phyloP scores from a whole-genome alignment of 2,113 vertebrate genomes.

The Donacobius atricapilla region DNA sequence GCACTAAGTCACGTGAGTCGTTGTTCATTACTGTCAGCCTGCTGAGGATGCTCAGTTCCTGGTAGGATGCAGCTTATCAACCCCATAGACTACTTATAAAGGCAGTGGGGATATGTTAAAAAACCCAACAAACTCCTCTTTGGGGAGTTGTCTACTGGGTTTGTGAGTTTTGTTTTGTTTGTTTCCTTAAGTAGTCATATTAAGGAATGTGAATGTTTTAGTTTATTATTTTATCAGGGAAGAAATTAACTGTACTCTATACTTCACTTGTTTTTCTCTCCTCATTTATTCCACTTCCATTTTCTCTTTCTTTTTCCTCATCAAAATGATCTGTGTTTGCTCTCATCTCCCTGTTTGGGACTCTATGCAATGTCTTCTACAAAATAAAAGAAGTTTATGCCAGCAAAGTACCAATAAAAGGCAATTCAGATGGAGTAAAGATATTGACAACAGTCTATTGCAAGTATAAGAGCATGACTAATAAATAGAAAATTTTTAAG shows the following conservation, averaged over 20 bases:
- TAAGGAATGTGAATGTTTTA: neutral
- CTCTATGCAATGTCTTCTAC: neutral
- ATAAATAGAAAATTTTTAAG: neutral
- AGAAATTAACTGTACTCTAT: neutral
- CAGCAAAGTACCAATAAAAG: neutral
- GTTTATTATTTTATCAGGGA: neutral
- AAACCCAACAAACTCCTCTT: neutral
- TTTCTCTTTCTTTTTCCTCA: neutral
- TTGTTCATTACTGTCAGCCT: neutral
- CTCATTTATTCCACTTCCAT: neutral
- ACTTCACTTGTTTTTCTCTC: neutral
- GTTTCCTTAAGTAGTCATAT: neutral
- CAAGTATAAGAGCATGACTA: neutral
- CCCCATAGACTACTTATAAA: neutral
- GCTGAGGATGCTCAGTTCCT: neutral
- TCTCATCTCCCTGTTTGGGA: neutral
- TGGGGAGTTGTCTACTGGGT: rapidly evolving
- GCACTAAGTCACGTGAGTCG: neutral
- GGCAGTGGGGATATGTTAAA: neutral
- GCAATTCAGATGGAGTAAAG: neutral
- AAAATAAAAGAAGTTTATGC: neutral
- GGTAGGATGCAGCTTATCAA: neutral
- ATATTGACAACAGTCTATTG: neutral
- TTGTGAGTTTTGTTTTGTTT: neutral
- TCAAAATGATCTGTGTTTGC: neutral